These are phyloP conservation scores for Lethrus apterus DNA, from an alignment of 1,140 invertebrate genomes.

Conservation along the genomic window DNA sequence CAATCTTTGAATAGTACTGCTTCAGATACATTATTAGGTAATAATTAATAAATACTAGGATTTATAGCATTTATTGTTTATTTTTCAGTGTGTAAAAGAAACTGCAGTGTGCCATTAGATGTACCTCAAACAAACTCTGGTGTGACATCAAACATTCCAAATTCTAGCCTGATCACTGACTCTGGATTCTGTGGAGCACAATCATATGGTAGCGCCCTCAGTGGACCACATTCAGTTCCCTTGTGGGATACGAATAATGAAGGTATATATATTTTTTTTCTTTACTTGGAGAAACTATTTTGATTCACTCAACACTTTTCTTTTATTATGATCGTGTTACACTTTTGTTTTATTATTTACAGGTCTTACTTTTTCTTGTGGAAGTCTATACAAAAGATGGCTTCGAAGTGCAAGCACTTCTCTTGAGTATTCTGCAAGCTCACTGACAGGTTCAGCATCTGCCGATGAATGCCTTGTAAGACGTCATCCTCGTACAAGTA, in stretches of 20 bases:
- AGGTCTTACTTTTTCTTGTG: conserved; percentile 29
- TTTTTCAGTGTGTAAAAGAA: conserved; percentile 17
- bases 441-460: conserved; percentile 21
- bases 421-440: conserved; percentile 23
- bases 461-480: conserved; percentile 16
- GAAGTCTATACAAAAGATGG: conserved; percentile 29
- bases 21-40: conserved; percentile 34
- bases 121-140: conserved; percentile 23
- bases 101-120: conserved; percentile 28
- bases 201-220: conserved; percentile 26
- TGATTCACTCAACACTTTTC: too few species aligned
- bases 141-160: conserved; percentile 18
- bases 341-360: too few species aligned
- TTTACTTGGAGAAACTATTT: too few species aligned
- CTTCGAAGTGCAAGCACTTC: conserved; percentile 29
- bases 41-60: background rate
- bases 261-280: too few species aligned
- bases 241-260: conserved; percentile 6
- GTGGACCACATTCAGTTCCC: conserved; percentile 21
- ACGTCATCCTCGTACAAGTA: conserved; percentile 39
- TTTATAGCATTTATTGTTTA: background rate
- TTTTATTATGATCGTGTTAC: too few species aligned
- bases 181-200: conserved; percentile 32
- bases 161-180: conserved; percentile 29
- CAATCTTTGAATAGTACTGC: conserved; percentile 33